phyloP scores from a whole-genome alignment of 2,888 invertebrate genomes.

The Hololepta plana region DNA sequence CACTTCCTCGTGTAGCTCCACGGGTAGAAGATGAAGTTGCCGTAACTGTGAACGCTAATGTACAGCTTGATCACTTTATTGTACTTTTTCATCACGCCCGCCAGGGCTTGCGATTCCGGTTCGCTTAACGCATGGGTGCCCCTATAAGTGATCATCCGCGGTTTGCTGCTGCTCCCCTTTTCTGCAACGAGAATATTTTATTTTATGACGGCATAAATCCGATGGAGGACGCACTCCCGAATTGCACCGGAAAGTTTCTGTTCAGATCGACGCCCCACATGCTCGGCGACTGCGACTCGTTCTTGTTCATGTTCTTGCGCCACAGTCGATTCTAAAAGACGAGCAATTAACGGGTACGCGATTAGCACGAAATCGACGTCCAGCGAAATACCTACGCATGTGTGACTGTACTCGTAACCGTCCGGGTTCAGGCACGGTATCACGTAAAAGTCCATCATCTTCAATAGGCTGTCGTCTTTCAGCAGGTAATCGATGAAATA shows the following conservation, averaged over 20 bases:
- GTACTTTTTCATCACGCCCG: conserved; percentile 13
- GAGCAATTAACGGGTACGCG: not conserved
- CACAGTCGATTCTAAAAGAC: conserved; percentile 11
- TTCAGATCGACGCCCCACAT: conserved; percentile 15
- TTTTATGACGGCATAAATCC: not conserved
- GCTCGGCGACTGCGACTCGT: conserved; percentile 5
- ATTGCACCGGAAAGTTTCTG: conserved; percentile 13
- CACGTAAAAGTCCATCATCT: conserved; percentile 13
- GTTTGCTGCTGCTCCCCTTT: conserved; percentile 11
- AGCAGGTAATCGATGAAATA: conserved; percentile 12
- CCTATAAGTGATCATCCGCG: conserved; percentile 10
- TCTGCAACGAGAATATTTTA: conserved; percentile 5
- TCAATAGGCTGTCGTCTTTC: conserved; percentile 7
- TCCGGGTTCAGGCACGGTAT: conserved; percentile 15
- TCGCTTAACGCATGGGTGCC: conserved; percentile 13
- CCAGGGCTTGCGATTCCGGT: conserved; percentile 15
- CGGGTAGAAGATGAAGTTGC: conserved; percentile 14
- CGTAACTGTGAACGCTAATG: conserved; percentile 13
- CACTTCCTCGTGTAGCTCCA: conserved; percentile 12
- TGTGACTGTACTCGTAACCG: conserved; percentile 14
- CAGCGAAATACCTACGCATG: conserved; percentile 1
- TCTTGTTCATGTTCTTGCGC: conserved; percentile 13
- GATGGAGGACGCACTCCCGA: conserved; percentile 11
- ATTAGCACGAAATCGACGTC: not conserved
- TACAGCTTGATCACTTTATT: conserved; percentile 11